A percentile compares a stretch with the other conserved stretches of the same genome.
Evolutionary conservation across 2,888 invertebrate genomes (phyloP).

Genomic region (Ephialtes manifestator): DNA sequence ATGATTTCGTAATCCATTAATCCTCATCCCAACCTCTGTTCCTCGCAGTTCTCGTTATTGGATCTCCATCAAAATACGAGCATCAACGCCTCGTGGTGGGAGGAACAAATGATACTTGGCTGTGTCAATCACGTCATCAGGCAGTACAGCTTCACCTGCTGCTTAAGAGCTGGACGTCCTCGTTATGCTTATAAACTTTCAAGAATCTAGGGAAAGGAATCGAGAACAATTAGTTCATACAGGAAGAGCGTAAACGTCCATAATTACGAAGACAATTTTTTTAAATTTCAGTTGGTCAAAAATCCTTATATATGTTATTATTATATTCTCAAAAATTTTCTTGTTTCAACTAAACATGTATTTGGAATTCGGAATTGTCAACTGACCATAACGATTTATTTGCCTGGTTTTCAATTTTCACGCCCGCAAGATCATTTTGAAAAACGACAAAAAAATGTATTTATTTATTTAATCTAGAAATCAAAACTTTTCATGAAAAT

Average conservation of each 20-base stretch:
- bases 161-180: conserved; percentile 52
- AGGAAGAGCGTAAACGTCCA: background rate
- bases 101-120: conserved; percentile 60
- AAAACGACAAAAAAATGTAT: too few relatives aligned
- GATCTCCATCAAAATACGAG: conserved; percentile 68
- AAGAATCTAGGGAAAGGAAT: conserved; percentile 10
- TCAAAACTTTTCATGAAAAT: background rate
- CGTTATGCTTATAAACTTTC: conserved; percentile 22
- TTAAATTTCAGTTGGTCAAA: background rate
- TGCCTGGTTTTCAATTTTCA: too few relatives aligned
- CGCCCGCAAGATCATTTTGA: too few relatives aligned
- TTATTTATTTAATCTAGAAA: background rate
- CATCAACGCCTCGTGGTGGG: conserved; percentile 65
- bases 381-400: too few relatives aligned
- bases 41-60: conserved; percentile 53
- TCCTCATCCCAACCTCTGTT: background rate
- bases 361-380: too few relatives aligned
- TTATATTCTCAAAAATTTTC: background rate
- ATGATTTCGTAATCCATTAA: conserved; percentile 24
- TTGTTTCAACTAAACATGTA: too few relatives aligned
- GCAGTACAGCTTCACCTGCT: conserved; percentile 60
- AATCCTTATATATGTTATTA: background rate
- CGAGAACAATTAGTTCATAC: background rate
- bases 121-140: conserved; percentile 61
- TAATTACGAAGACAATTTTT: background rate